A percentile compares a stretch with the other conserved stretches of the same genome.
Evolutionary conservation across 2,888 invertebrate species (phyloP).

Genomic region (Athalia circularis): DNA sequence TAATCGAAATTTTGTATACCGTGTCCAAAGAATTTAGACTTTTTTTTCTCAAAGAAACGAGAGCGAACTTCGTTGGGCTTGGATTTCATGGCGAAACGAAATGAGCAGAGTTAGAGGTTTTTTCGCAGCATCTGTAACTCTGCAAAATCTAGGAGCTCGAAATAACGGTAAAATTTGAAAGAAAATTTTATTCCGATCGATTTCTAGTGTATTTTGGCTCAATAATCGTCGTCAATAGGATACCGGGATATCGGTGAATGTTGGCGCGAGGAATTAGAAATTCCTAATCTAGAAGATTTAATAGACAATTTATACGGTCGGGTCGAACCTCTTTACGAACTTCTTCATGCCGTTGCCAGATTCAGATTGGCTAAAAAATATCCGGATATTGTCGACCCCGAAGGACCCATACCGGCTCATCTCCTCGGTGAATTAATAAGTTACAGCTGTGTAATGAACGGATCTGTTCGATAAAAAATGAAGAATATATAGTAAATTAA

Average conservation of each 20-base stretch:
- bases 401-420: slow-evolving; percentile 82
- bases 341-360: slow-evolving; percentile 85
- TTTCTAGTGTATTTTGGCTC: neutral
- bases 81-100: slow-evolving; percentile 82
- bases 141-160: slow-evolving; percentile 80
- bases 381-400: slow-evolving; percentile 74
- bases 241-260: slow-evolving; percentile 79
- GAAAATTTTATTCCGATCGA: neutral
- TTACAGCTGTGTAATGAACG: neutral
- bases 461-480: too few relatives aligned
- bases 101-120: slow-evolving; percentile 78
- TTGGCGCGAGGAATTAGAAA: slow-evolving; percentile 82
- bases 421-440: slow-evolving; percentile 77
- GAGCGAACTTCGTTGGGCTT: slow-evolving; percentile 78
- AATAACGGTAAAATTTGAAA: slow-evolving; percentile 77
- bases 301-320: slow-evolving; percentile 77
- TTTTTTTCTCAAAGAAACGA: slow-evolving; percentile 67
- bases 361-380: slow-evolving; percentile 78
- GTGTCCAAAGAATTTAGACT: too few relatives aligned
- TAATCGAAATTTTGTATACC: too few relatives aligned
- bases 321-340: slow-evolving; percentile 80
- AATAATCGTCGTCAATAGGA: slow-evolving; percentile 72
- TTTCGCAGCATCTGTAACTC: slow-evolving; percentile 76
- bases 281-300: slow-evolving; percentile 76
- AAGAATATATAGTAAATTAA: neutral